A percentile compares a stretch with the other conserved stretches of the same genome.
phyloP scores from a whole-genome alignment of 2,888 invertebrate species.

The Melanchra persicariae region DNA sequence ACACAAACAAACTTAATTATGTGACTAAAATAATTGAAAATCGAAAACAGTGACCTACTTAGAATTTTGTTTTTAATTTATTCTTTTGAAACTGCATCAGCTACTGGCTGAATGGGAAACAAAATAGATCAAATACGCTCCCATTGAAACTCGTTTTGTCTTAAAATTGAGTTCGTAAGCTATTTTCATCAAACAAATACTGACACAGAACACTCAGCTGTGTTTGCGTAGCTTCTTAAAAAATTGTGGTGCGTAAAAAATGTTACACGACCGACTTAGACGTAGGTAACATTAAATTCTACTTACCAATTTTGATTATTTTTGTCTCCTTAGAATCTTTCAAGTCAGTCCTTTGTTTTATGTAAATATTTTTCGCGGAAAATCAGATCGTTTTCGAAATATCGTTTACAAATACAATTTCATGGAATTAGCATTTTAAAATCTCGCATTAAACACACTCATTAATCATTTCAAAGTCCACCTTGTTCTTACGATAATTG shows the following conservation, averaged over 20 bases:
- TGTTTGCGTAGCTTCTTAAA: conserved; percentile 50
- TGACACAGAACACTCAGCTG: conserved; percentile 52
- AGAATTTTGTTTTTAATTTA: conserved; percentile 20
- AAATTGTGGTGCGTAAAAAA: conserved; percentile 59
- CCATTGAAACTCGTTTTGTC: conserved; percentile 21
- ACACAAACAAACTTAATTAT: neutral
- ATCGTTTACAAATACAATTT: conserved; percentile 54
- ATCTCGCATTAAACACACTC: conserved; percentile 50
- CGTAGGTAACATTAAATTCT: conserved; percentile 30
- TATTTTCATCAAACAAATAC: conserved; percentile 46
- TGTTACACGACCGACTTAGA: conserved; percentile 58
- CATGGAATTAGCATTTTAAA: conserved; percentile 45
- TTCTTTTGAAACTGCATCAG: conserved; percentile 4
- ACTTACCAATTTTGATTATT: conserved; percentile 59
- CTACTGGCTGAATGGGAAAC: neutral
- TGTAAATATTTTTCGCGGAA: conserved; percentile 67
- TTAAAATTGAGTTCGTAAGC: neutral
- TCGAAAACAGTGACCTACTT: conserved; percentile 43
- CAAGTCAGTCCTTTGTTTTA: conserved; percentile 54
- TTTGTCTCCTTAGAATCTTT: conserved; percentile 30
- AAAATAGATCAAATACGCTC: neutral
- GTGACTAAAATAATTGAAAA: conserved; percentile 2
- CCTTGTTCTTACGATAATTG: conserved; percentile 15
- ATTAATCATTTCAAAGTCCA: conserved; percentile 47
- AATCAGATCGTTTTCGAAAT: conserved; percentile 55